Conservation (phyloP, 1,140 invertebrate genomes). For the Drosophila willistoni region DNA sequence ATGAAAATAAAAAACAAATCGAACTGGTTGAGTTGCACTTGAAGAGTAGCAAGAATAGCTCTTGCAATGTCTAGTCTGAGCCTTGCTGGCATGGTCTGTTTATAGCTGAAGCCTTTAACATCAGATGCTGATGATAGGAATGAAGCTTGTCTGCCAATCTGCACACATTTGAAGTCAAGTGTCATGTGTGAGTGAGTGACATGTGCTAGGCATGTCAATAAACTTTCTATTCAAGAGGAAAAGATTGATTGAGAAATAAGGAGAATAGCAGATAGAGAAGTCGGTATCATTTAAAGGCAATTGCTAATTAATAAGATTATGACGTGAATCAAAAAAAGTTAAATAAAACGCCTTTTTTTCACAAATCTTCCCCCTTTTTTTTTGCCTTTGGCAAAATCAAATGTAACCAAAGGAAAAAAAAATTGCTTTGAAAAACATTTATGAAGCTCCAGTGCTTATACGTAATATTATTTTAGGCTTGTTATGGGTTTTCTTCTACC, state of each 20-base stretch:
- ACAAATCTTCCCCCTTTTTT: too few relatives aligned
- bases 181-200: constrained; percentile 36
- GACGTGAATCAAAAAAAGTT: too few relatives aligned
- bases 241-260: background rate
- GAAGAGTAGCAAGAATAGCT: background rate
- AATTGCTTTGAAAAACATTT: background rate
- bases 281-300: background rate
- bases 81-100: background rate
- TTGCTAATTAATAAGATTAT: background rate
- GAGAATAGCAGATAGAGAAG: background rate
- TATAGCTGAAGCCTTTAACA: background rate
- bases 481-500: constrained; percentile 16
- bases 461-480: constrained; percentile 28
- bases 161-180: constrained; percentile 14
- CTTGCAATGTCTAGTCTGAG: constrained; percentile 3
- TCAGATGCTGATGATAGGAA: background rate
- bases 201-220: constrained; percentile 53
- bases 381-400: background rate
- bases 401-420: background rate
- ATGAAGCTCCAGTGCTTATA: constrained; percentile 44
- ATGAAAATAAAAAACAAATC: background rate
- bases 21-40: background rate
- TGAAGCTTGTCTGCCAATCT: constrained; percentile 43
- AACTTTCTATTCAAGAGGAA: constrained; percentile 38
- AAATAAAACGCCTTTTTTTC: background rate